Percentiles rank a stretch among this genome's conserved stretches.
Evolutionary conservation across 2,888 invertebrate genomes (phyloP).

Genomic region (Ormyrus thymus): DNA sequence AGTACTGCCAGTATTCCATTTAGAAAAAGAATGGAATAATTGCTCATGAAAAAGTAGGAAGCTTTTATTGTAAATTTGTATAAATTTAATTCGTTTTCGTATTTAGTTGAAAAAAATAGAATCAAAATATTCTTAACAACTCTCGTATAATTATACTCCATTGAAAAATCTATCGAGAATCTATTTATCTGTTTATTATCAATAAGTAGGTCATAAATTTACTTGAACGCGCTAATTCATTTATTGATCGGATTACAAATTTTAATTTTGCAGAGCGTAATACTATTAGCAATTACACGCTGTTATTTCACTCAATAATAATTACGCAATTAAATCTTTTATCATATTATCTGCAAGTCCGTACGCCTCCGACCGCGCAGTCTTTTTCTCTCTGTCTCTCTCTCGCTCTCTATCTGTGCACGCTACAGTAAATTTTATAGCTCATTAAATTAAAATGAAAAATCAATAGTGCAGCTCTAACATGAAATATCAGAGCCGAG

Average conservation of each 20-base stretch:
- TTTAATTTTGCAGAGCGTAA: not conserved
- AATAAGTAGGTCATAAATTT: not conserved
- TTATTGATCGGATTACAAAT: not conserved
- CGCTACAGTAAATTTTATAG: conserved; percentile 3
- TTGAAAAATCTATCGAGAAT: not conserved
- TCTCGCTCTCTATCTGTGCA: too few species aligned
- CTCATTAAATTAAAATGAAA: conserved; percentile 20
- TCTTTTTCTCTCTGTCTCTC: too few species aligned
- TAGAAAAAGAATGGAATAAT: too few species aligned
- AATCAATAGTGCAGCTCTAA: not conserved
- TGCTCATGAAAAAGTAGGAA: too few species aligned
- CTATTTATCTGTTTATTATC: too few species aligned
- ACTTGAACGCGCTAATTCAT: not conserved
- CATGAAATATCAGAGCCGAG: not conserved
- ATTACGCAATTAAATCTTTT: conserved; percentile 19
- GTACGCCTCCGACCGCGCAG: not conserved
- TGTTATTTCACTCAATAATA: conserved; percentile 9
- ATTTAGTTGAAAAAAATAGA: too few species aligned
- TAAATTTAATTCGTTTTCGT: too few species aligned
- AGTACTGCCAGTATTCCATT: too few species aligned
- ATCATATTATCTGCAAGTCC: not conserved
- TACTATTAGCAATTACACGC: not conserved
- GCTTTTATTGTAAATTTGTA: too few species aligned
- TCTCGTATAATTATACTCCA: too few species aligned
- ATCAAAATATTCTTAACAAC: not conserved